phyloP scores from a whole-genome alignment of 2,888 invertebrate genomes.

The Dasysyrphus albostriatus region DNA sequence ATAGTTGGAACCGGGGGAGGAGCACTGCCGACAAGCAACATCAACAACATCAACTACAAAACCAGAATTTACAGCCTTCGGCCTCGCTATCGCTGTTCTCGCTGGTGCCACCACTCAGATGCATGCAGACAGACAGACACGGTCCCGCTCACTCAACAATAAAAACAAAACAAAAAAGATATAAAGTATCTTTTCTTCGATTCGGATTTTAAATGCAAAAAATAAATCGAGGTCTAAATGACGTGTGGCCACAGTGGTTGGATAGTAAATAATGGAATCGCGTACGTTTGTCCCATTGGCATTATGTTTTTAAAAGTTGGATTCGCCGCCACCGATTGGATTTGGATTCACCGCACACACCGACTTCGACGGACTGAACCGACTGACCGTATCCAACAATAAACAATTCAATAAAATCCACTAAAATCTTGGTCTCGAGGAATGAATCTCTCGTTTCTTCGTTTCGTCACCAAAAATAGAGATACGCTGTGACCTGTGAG shows the following conservation, averaged over 20 bases:
- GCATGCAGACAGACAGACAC: slow-evolving; percentile 56
- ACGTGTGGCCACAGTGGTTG: slow-evolving; percentile 31
- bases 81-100: slow-evolving; percentile 13
- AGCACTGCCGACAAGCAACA: slow-evolving; percentile 17
- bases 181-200: slow-evolving; percentile 32
- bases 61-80: slow-evolving; percentile 70
- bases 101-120: slow-evolving; percentile 45
- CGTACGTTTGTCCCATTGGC: slow-evolving; percentile 54
- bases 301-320: slow-evolving; percentile 42
- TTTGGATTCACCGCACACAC: background rate
- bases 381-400: background rate
- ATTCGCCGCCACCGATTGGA: background rate
- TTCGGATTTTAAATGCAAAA: slow-evolving; percentile 13
- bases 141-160: slow-evolving; percentile 37
- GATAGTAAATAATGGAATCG: slow-evolving; percentile 49
- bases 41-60: slow-evolving; percentile 55
- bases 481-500: background rate
- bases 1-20: slow-evolving; percentile 23
- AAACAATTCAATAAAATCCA: slow-evolving; percentile 15
- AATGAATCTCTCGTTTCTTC: slow-evolving; percentile 32
- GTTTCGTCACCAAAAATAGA: slow-evolving; percentile 21
- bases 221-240: slow-evolving; percentile 23
- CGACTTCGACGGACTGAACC: background rate
- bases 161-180: slow-evolving; percentile 6
- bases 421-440: background rate